Evolutionary conservation across 2,113 vertebrate genomes (phyloP).

Genomic region (Siniperca knerii): DNA sequence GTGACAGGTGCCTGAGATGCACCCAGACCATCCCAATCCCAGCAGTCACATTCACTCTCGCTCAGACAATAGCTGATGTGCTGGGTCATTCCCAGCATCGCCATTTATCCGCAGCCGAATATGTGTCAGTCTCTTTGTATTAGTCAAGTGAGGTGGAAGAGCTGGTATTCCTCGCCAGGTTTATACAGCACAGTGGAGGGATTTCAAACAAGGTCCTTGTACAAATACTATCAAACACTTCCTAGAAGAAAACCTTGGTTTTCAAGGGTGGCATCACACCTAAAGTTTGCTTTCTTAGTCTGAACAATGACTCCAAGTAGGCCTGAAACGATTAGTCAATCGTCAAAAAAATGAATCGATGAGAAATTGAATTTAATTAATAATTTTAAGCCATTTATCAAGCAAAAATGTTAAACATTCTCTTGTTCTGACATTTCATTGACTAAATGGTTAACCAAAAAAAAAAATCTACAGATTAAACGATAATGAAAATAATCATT

Average conservation of each 20-base stretch:
- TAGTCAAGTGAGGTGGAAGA: constrained; percentile 56
- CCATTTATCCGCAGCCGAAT: constrained; percentile 61
- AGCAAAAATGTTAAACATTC: background rate
- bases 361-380: background rate
- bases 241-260: background rate
- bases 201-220: constrained; percentile 38
- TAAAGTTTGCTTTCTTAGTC: background rate
- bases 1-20: constrained; percentile 69
- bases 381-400: background rate
- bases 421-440: background rate
- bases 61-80: constrained; percentile 76
- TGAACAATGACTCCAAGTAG: background rate
- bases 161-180: constrained; percentile 34
- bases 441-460: background rate
- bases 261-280: constrained; percentile 1
- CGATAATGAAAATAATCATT: background rate
- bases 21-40: constrained; percentile 65
- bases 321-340: accelerated
- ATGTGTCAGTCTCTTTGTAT: constrained; percentile 71
- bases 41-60: constrained; percentile 75
- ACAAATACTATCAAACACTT: constrained; percentile 27
- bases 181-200: constrained; percentile 21
- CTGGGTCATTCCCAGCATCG: constrained; percentile 57
- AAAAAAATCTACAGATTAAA: background rate
- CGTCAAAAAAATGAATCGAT: background rate